These are phyloP conservation scores for Nothocercus julius DNA, from an alignment of 2,113 vertebrate species.

Conservation along the genomic window DNA sequence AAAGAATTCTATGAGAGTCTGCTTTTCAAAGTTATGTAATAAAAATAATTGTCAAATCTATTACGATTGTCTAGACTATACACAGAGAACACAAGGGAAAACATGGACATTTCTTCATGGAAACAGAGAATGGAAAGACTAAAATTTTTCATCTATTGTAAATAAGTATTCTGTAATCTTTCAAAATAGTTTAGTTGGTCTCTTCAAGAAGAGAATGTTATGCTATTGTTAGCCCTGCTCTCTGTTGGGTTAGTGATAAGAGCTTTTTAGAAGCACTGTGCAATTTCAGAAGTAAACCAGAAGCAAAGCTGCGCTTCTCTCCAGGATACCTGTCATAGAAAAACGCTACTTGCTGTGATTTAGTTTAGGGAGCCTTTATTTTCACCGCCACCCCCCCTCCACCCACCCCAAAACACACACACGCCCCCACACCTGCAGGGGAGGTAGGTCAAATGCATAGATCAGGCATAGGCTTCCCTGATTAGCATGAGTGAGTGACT, in stretches of 20 bases:
- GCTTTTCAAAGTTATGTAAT: conserved; percentile 29
- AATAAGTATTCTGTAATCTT: conserved; percentile 1
- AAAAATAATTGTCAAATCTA: conserved; percentile 36
- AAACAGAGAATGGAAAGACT: background rate
- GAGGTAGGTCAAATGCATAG: no score
- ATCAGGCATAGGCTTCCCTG: no score
- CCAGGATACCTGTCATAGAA: background rate
- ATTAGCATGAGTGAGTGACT: no score
- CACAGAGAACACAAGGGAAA: background rate
- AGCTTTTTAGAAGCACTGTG: background rate
- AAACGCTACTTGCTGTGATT: no score
- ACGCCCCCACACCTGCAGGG: no score
- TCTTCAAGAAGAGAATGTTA: conserved; percentile 10
- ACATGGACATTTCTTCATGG: background rate
- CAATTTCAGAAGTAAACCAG: background rate
- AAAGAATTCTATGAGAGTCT: conserved; percentile 7
- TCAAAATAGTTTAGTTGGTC: background rate
- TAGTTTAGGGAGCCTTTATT: no score
- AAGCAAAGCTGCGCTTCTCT: background rate
- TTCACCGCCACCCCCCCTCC: no score
- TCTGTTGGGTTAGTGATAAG: conserved; percentile 11
- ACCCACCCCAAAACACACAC: no score
- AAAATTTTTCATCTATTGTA: background rate
- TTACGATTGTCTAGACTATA: conserved; percentile 37
- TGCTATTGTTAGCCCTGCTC: background rate